Base-by-base conservation (phyloP, 1,140 invertebrate species). In the Cyrtorhinus lividipennis region DNA sequence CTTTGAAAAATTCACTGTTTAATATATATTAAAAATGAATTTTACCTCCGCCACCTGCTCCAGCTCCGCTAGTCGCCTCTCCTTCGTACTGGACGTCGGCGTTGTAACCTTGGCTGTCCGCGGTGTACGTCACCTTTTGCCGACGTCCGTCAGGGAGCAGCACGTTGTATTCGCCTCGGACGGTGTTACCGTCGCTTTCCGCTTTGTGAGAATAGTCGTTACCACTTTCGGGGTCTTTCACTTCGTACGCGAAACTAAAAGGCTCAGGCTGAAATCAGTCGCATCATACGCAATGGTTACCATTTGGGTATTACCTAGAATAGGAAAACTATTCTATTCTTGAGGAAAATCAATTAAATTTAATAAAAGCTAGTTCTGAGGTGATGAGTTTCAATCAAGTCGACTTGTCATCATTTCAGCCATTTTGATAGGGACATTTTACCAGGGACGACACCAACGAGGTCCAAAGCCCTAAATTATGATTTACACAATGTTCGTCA, bases 181-280 rank as follows among this genome's bases (percentile, higher is more conserved):
- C 81, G 22, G 77, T 83, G 67, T 85, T 83, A 0, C 86, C 86
- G 68, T 88, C 86, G 30, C 84, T 87, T 38, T 75, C 79, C 69
- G 87, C 85, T 48, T 80, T 77, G 44, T 84, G 72, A 22, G 81
- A 81, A 71, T 85, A 87, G 66, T 87, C 84, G 65, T 86, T 87
- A 22, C 85, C 84, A 10, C 79, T 80, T 61, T 84, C 81, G 3
- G 80, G 79, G 66, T 88, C 86, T 69, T 85, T 86, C 24, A 89
- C 86, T 58, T 84, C 82, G 71, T 89, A 89, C 1, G 83, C 83
- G 68, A 87, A 89, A 69, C 86, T 84, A 72, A 87, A 89, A 0
- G 85, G 81, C 71, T 86, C 86, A 1, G 85, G 84, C 84, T 87
- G 73, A 23, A 75, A 74, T 38, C 30, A 38, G 5, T n/a, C n/a